phyloP scores from a whole-genome alignment of 92 coral and sea anemone species.

The Desmophyllum pertusum region DNA sequence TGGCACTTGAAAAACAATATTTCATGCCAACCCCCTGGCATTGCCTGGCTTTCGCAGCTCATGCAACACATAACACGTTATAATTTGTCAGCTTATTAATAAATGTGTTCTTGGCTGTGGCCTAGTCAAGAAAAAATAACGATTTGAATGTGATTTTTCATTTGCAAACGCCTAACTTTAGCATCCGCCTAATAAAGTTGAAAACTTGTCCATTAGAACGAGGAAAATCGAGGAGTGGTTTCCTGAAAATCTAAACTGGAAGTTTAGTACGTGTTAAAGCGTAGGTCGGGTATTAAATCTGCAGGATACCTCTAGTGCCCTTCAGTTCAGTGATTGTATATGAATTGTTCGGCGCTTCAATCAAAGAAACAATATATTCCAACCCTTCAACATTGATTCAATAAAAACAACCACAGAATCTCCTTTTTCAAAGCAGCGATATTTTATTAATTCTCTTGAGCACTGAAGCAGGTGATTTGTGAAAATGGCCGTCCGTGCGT shows the following conservation, averaged over 20 bases:
- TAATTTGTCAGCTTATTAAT: not conserved
- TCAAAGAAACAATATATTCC: not conserved
- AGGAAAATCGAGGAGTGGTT: not conserved
- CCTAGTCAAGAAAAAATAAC: not conserved
- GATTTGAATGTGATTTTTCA: not conserved
- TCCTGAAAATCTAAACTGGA: not conserved
- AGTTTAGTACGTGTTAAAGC: not conserved
- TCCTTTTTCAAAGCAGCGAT: not conserved
- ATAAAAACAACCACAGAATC: not conserved
- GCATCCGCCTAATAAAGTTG: not conserved
- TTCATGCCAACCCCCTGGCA: not conserved
- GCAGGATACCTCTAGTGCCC: not conserved
- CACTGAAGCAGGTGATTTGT: not conserved
- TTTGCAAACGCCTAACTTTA: not conserved
- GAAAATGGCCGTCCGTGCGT: not conserved
- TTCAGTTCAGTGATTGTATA: not conserved
- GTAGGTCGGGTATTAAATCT: not conserved
- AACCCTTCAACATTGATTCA: not conserved
- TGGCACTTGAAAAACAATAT: not conserved
- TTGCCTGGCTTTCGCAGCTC: not conserved
- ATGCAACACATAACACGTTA: not conserved
- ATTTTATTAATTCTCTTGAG: not conserved
- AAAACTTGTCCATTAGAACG: not conserved
- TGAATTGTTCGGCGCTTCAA: conserved; percentile 6
- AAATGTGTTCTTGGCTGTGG: not conserved